These are phyloP conservation scores for Melierax canorus DNA, from an alignment of 2,113 vertebrate genomes.

Conservation along the genomic window DNA sequence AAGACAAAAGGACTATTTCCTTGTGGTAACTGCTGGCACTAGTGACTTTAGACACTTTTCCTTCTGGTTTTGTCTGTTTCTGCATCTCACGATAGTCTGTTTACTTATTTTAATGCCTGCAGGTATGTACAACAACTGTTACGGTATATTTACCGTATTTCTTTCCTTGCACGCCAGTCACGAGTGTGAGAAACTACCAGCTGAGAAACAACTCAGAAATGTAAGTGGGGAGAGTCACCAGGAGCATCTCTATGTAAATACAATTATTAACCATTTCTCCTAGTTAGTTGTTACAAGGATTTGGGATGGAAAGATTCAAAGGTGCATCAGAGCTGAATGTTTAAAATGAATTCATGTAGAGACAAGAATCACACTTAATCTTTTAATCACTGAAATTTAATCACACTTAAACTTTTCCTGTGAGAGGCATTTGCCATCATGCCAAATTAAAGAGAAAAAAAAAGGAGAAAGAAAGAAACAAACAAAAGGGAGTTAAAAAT, in stretches of 20 bases:
- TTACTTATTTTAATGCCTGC: neutral
- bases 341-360: neutral
- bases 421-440: neutral
- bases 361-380: neutral
- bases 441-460: neutral
- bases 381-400: neutral
- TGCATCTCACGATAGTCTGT: neutral
- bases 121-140: neutral
- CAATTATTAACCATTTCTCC: neutral
- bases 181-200: neutral
- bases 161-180: slow-evolving; percentile 24
- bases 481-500: neutral
- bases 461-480: neutral
- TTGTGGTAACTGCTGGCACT: neutral
- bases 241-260: neutral
- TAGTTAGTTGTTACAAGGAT: neutral
- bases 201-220: slow-evolving; percentile 1
- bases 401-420: neutral
- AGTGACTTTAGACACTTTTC: neutral
- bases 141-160: slow-evolving; percentile 17
- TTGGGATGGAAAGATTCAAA: neutral
- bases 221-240: neutral
- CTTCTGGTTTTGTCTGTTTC: neutral
- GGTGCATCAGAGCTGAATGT: neutral
- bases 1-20: neutral